Conservation (phyloP, 2,113 vertebrate species). For the Xiphophorus hellerii region DNA sequence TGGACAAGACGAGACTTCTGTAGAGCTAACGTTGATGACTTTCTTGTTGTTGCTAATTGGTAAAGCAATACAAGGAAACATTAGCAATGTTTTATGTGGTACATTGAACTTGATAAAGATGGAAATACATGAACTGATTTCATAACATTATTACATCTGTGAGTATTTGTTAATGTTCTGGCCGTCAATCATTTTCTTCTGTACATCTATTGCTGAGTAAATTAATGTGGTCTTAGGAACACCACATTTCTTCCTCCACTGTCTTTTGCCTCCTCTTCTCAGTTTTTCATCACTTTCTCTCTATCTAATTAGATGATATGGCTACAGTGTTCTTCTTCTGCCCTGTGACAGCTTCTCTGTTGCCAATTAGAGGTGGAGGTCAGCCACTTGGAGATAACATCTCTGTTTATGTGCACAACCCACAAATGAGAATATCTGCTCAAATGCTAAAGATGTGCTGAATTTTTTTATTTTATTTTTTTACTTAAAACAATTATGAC, state of each 20-base stretch:
- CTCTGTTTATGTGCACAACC: conserved; percentile 64
- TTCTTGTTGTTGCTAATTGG: not conserved
- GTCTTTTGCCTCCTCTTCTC: conserved; percentile 10
- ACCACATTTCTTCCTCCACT: not conserved
- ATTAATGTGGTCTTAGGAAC: conserved; percentile 5
- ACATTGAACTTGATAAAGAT: not conserved
- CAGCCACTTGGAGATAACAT: conserved; percentile 65
- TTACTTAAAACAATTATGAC: conserved; percentile 3
- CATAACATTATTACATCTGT: conserved; percentile 17
- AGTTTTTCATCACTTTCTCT: conserved; percentile 20
- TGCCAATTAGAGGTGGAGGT: conserved; percentile 71
- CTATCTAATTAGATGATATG: conserved; percentile 62
- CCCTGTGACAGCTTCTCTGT: conserved; percentile 65
- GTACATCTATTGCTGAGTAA: conserved; percentile 37
- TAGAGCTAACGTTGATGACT: not conserved
- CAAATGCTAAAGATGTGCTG: conserved; percentile 52
- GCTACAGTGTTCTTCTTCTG: conserved; percentile 53
- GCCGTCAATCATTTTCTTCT: conserved; percentile 49
- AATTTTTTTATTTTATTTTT: not conserved
- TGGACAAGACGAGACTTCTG: no score
- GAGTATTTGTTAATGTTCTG: conserved; percentile 32
- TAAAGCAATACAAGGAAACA: not conserved
- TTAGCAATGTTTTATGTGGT: not conserved
- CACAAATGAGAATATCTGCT: conserved; percentile 64
- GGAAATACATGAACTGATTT: conserved; percentile 1